Conservation (phyloP, 1,140 invertebrate genomes). For the Drosophila simulans region DNA sequence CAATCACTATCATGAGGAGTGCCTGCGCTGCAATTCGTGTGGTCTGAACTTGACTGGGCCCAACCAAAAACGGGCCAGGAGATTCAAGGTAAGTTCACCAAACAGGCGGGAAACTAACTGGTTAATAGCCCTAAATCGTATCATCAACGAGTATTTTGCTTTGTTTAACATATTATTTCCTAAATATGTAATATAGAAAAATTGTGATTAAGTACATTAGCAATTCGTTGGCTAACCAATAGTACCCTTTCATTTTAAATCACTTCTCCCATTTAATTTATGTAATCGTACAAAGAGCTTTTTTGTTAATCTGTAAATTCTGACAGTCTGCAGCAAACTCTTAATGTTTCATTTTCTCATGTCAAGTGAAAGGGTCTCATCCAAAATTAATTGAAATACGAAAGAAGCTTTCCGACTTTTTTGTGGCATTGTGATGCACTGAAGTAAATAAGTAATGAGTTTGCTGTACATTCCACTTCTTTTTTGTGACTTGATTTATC, state of each 20-base stretch:
- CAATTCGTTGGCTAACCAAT: too few relatives aligned
- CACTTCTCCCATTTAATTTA: not conserved
- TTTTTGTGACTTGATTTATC: not conserved
- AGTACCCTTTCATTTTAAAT: not conserved
- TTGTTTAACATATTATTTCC: too few relatives aligned
- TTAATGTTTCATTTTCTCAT: not conserved
- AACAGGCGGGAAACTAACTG: not conserved
- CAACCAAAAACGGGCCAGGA: slow-evolving; percentile 89
- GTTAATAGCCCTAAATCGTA: not conserved
- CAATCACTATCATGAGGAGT: slow-evolving; percentile 98
- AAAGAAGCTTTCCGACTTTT: not conserved
- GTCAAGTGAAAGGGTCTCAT: not conserved
- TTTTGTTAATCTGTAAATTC: not conserved
- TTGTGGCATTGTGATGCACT: not conserved
- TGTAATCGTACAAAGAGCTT: not conserved
- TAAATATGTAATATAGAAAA: too few relatives aligned
- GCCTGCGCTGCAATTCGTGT: slow-evolving; percentile 97
- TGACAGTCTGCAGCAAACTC: not conserved
- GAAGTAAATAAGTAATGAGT: not conserved
- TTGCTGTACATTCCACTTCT: not conserved
- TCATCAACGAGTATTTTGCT: too few relatives aligned
- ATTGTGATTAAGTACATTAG: too few relatives aligned
- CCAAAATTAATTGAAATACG: slow-evolving; percentile 8
- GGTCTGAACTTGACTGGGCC: slow-evolving; percentile 95
- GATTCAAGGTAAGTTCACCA: slow-evolving; percentile 85